Base-by-base conservation (phyloP, 2,113 vertebrate species). In the Ctenodactylus gundi region DNA sequence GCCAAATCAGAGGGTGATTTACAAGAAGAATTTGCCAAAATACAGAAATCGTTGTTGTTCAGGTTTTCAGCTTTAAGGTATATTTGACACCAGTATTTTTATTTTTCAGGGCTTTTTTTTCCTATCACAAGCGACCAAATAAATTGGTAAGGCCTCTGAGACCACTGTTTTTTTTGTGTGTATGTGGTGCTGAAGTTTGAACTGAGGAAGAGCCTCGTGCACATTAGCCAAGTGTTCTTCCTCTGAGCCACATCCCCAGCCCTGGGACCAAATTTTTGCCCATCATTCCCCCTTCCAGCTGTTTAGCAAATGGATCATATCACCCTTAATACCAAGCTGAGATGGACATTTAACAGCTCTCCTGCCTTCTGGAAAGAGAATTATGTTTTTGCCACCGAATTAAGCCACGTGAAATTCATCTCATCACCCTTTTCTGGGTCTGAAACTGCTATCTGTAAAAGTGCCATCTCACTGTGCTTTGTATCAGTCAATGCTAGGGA, bases 1-100 rank as follows among this genome's bases (percentile, higher is more conserved):
- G 90, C 70, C 87, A 92, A 73, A 93, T 27, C 27, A 36, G 36
- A 91, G 77, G 67, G 73, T 78, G 72, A 90, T 96, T 68, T 92
- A n/a, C 76, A 93, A 75, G 92, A 97, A 81, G 93, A 91, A 46
- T 88, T 97, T 95, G 95, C 94, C 90, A 97, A 65, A 85, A 85
- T 58, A 9, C 44, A 80, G 76, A 86, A 62, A 62, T 68, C 75
- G 62, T 51, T n/a, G 53, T 92, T 92, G 68, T 96, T 97, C 87
- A 78, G 18, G 91, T 96, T 97, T 96, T 97, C 92, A 97, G 97
- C 95, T 97, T 97, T 96, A n/a, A n/a, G n/a, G n/a, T n/a, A n/a
- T n/a, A n/a, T n/a, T n/a, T n/a, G n/a, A n/a, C n/a, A n/a, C n/a
- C 97, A 94, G 90, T 80, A 72, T 25, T 1, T 64, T 90, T 64